Base-by-base conservation (phyloP, 2,888 invertebrate genomes). In the Phorcus lineatus region DNA sequence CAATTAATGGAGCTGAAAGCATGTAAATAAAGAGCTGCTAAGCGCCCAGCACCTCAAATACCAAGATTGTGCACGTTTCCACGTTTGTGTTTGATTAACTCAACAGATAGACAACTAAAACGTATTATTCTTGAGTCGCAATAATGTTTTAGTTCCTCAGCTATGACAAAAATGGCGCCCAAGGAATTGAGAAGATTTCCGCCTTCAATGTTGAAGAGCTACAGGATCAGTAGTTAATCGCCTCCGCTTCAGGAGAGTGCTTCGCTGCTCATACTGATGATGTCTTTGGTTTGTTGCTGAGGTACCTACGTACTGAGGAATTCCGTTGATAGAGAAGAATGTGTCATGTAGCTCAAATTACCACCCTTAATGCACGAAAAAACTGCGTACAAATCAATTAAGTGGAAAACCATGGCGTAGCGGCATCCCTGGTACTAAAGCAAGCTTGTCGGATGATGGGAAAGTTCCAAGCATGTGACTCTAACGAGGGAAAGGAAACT, bases 31-130 rank as follows among this genome's bases (percentile, higher is more conserved):
- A 70, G 36, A 36, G 70, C 28, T 36, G 28, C 13, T 70, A 17
- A 16, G 70, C 70, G 17, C 17, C 28, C 36, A 36, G 36, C 70
- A 36, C n/a, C 36, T n/a, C 40, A 31, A 70, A 36, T 70, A 36
- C 70, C 19, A 36, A 17, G 70, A 36, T 70, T 40, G 28, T 24
- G 28, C 70, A 36, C 70, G 70, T 31, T 36, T 70, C 36, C 70
- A 70, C 70, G 70, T 40, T 70, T 70, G 70, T 70, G 70, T 70
- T 70, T 70, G 70, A 70, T 70, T 70, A 70, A 70, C 28, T 70
- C 28, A 70, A 70, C 70, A 70, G 70, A 70, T 70, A 70, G 70
- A 70, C 36, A 70, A 70, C 36, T 31, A 40, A 36, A 70, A 13
- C 31, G 70, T 70, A 70, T 70, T 70, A 70, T 40, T 70, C 70